phyloP scores from a whole-genome alignment of 2,797 vertebrate species.

The Enteromius viviparus region DNA sequence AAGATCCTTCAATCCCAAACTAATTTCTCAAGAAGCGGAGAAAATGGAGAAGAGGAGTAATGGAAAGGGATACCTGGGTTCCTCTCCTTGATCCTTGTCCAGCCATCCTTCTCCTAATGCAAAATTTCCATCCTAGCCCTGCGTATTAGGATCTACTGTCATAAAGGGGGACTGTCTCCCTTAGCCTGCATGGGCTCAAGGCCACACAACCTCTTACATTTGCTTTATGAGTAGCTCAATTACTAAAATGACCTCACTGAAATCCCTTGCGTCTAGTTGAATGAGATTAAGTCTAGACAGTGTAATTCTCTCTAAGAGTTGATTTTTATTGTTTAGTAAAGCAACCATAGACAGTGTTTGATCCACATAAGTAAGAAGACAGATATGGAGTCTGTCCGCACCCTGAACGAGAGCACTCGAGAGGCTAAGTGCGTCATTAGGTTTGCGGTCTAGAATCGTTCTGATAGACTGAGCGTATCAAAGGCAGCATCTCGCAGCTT shows the following conservation, averaged over 20 bases:
- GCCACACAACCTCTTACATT: slow-evolving; percentile 43
- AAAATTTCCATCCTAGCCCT: slow-evolving; percentile 42
- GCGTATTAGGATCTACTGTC: background rate
- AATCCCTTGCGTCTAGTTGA: slow-evolving; percentile 44
- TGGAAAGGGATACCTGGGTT: slow-evolving; percentile 42
- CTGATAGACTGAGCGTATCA: slow-evolving; percentile 47
- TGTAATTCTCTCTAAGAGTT: slow-evolving; percentile 30
- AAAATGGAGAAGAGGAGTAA: slow-evolving; percentile 1
- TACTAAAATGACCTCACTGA: slow-evolving; percentile 51
- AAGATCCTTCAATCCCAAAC: background rate
- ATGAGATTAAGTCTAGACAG: slow-evolving; percentile 56
- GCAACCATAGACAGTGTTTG: slow-evolving; percentile 7
- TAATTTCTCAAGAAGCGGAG: background rate
- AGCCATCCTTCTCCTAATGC: slow-evolving; percentile 41
- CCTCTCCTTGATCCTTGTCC: slow-evolving; percentile 56
- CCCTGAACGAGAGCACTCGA: slow-evolving; percentile 39
- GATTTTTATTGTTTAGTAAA: slow-evolving; percentile 36
- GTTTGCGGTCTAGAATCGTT: slow-evolving; percentile 44
- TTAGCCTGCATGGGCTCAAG: slow-evolving; percentile 39
- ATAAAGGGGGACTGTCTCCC: slow-evolving; percentile 24
- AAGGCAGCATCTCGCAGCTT: slow-evolving; percentile 24
- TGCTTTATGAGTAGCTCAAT: slow-evolving; percentile 49
- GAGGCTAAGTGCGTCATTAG: slow-evolving; percentile 36
- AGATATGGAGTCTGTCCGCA: slow-evolving; percentile 26
- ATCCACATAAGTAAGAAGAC: background rate